Evolutionary conservation across 2,888 invertebrate species (phyloP), one percentile per base, ranked within the genome.

Genomic region (Scrobipalpa costella): DNA sequence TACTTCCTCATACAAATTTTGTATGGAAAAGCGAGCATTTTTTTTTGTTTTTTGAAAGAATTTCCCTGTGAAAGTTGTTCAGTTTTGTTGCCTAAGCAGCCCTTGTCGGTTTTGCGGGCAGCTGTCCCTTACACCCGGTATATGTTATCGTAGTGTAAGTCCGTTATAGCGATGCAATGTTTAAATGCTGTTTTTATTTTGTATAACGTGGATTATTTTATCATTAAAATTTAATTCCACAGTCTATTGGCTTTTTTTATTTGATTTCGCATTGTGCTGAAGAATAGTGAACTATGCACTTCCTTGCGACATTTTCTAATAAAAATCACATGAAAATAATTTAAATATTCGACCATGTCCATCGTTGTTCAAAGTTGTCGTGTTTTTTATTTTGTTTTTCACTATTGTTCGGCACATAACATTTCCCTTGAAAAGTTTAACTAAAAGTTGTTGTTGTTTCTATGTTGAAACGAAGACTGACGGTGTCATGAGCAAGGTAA

Each of bases 341-440:
- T 50, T 63, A 55, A n/a, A n/a, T n/a, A 64, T 61, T 63, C 63
- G 59, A 64, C 60, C 61, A 67, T 69, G 63, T 71, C 47, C 71
- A 62, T 68, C 73, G 77, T 78, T 76, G 72, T 78, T 79, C 77
- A 9, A 60, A 47, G 19, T 47, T 55, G 60, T 60, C 49, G 47
- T 57, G 57, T 47, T 60, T 44, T 36, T 57, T 73, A 73, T n/a
- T n/a, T 82, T 77, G 78, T 92, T 94, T 94, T 95, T 95, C 95
- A 95, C 95, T 95, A 95, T 95, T 95, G 95, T 95, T 95, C 95
- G 95, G 95, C 95, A 95, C 95, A 93, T 89, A 74, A 89, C 89
- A 80, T 80, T 78, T 69, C 74, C 75, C 77, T 68, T 66, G 70
- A 67, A 67, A 68, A 38, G 49, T 65, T 62, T 65, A 49, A 66